phyloP scores from a whole-genome alignment of 2,113 vertebrate genomes.

The Apteryx owenii region DNA sequence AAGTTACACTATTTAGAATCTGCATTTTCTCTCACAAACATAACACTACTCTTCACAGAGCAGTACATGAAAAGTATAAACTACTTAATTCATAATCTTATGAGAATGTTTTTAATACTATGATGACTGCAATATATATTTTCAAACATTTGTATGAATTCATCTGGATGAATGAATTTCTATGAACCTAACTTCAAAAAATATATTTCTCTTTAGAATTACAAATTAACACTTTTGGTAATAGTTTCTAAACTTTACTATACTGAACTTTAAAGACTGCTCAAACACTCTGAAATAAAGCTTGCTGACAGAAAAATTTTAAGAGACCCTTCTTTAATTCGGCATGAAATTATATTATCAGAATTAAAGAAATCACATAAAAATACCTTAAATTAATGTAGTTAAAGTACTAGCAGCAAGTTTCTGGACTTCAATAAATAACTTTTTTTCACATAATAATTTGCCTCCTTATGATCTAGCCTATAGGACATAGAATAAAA shows the following conservation, averaged over 20 bases:
- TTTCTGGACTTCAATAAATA: background rate
- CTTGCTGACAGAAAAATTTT: background rate
- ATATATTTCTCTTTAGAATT: background rate
- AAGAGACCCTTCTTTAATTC: background rate
- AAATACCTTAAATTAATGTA: background rate
- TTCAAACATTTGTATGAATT: background rate
- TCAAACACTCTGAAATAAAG: background rate
- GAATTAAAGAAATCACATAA: background rate
- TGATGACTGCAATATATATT: background rate
- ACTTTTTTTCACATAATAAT: background rate
- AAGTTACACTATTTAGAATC: background rate
- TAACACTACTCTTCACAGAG: background rate
- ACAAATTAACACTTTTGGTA: background rate
- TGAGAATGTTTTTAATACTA: background rate
- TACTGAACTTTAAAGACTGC: background rate
- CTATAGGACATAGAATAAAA: background rate
- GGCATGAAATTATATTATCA: background rate
- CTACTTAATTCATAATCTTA: background rate
- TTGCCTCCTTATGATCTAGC: background rate
- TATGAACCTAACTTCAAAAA: background rate
- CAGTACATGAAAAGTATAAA: background rate
- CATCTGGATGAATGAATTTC: background rate
- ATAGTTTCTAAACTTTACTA: background rate
- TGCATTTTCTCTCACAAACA: background rate
- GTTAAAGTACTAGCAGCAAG: background rate